Base-by-base conservation (phyloP, 2,888 invertebrate genomes). In the Melanargia galathea region DNA sequence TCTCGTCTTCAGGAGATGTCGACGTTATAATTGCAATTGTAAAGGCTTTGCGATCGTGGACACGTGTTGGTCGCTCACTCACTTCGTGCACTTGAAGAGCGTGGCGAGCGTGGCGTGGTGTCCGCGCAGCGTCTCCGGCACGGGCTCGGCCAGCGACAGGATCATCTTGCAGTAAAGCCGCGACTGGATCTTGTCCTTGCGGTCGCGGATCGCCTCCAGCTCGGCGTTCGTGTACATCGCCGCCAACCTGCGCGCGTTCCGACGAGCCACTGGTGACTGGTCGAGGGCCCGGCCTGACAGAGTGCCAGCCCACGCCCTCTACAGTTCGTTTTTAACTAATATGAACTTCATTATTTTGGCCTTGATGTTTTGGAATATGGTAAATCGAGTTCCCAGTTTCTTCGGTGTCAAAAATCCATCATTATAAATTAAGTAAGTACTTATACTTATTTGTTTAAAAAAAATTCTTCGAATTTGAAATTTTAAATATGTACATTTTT, bases 171-270 rank as follows among this genome's bases (percentile, higher is more conserved):
- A 95, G 91, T 95, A 97, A 22, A 97, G 86, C 0, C 96, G 93
- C 1, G 96, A 96, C 75, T 96, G 96, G 16, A 97, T 94, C 80
- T 97, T 96, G 83, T 98, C 98, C 76, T 96, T 96, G 71, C 96
- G 95, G 78, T 98, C 98, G 67, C 94, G 93, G 45, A 98, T 93
- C 40, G 93, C 92, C 86, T 98, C 98, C 62, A 98, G 92, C 79
- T 98, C 97, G 0, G 94, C 91, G 81, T 98, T 98, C 0, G 96
- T 96, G 83, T 98, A 98, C 93, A 97, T 94, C 20, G 96, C 95
- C 10, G 97, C 95, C 74, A 98, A 88, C 73, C 97, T 96, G 76
- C 20, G 30, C 48, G 2, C 16, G 16, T 43, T 18, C 18, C 30
- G 7, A 43, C 1, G 2, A 18, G 8, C 43, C 16, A 16, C 1